phyloP scores from a whole-genome alignment of 2,888 invertebrate genomes.

The Plemyria rubiginata region DNA sequence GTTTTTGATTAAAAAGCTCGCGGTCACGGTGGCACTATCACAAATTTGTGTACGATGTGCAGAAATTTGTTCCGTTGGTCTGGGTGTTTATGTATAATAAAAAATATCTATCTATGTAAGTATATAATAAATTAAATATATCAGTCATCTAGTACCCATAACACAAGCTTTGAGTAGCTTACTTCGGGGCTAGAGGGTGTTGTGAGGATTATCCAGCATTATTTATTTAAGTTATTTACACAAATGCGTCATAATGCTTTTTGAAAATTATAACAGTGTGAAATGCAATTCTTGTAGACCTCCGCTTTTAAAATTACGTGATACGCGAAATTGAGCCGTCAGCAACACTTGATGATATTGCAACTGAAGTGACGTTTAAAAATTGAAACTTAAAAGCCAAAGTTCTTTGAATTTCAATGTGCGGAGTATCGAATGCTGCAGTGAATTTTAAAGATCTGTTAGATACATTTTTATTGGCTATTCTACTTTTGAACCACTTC shows the following conservation, averaged over 20 bases:
- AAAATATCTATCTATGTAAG: too few relatives aligned
- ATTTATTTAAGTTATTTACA: too few relatives aligned
- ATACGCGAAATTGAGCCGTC: conserved; percentile 43
- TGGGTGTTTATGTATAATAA: too few relatives aligned
- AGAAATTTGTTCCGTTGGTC: too few relatives aligned
- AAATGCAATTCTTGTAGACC: conserved; percentile 44
- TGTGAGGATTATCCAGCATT: too few relatives aligned
- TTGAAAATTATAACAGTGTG: conserved; percentile 58
- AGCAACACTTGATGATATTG: conserved; percentile 37
- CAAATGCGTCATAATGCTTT: conserved; percentile 40
- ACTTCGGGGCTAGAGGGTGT: too few relatives aligned
- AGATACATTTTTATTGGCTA: neutral
- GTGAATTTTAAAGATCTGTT: neutral
- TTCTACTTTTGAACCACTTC: neutral
- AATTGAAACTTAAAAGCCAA: conserved; percentile 11
- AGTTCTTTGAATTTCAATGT: conserved; percentile 19
- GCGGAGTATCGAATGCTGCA: conserved; percentile 15
- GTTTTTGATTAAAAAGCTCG: too few relatives aligned
- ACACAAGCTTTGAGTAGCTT: too few relatives aligned
- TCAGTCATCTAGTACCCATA: too few relatives aligned
- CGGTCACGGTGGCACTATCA: too few relatives aligned
- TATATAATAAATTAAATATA: too few relatives aligned
- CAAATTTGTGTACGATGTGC: too few relatives aligned
- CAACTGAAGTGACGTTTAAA: conserved; percentile 29
- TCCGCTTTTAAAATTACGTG: conserved; percentile 59